Base-by-base conservation (phyloP, 2,797 vertebrate genomes). In the Anolis apletophallus region DNA sequence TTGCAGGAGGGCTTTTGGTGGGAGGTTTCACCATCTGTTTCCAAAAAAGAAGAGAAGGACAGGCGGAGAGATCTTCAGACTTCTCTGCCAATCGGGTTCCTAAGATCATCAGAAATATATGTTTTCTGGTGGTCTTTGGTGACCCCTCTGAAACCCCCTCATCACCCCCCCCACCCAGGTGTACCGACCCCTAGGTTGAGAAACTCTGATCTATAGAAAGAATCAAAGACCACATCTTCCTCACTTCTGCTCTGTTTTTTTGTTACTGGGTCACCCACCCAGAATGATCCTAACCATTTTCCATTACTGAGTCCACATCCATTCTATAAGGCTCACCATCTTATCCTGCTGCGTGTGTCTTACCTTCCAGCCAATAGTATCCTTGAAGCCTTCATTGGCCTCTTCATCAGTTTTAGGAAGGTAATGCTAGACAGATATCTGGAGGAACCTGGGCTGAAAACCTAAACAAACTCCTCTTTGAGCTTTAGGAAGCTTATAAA, bases 401-500 rank as follows among this genome's bases (percentile, higher is more conserved):
- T n/a, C 55, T 75, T 36, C 3, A 34, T 83, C 3, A 55, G 1
- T 19, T 29, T 3, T 23, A 34, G 29, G 57, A 12, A 50, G n/a
- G 61, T 29, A 46, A 36, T 5, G 5, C 21, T 81, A 19, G 16
- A 72, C 50, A 4, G 29, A 36, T 34, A 17, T 84, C 59, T 40
- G 21, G 52, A 57, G 13, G 5, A n/a, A 86, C 68, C 7, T 0
- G 3, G 54, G 12, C 26, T 64, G n/a, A 64, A 80, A 93, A 88
- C 85, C 85, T 59, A 67, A 90, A 90, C 81, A 84, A 88, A 89
- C 46, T 68, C 85, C 32, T 0, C 68, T 87, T 87, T 40, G 23
- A 69, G 9, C 81, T 85, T 80, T 9, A 85, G 9, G 50, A 79
- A 73, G 80, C 40, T 75, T 91, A 95, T 96, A 95, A 96, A 96